Base-by-base conservation (phyloP, 1,140 invertebrate genomes). In the Bombus cullumanus region DNA sequence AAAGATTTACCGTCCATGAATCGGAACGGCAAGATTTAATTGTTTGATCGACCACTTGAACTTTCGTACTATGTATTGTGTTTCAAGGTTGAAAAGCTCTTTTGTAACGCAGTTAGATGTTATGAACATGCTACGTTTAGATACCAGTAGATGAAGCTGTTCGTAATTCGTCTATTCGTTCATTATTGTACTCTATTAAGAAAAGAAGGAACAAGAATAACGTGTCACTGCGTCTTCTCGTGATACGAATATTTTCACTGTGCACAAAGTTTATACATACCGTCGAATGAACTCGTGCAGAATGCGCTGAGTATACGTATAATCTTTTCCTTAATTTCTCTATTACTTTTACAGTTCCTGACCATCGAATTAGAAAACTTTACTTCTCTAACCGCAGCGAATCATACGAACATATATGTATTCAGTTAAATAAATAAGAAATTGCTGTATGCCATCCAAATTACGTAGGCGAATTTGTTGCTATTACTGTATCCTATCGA, bases 161-260 rank as follows among this genome's bases (percentile, higher is more conserved):
- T 85, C 62, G 69, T 78, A 81, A 81, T 39, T 83, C 34, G 66
- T 64, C 68, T 81, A 71, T 79, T 66, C 75, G 76, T 85, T 84
- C 73, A 84, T 88, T 76, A 86, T 85, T 22, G 18, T 37, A 73
- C 12, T 8, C 68, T 43, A 28, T 86, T 39, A n/a, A 66, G 74
- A 41, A 37, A 15, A 57, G 2, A 5, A 66, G 31, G 12, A 18
- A 10, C n/a, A 41, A 69, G 13, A 76, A 43, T 68, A n/a, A 25
- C 10, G 28, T 0, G 59, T 5, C 47, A 0, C 9, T 28, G 28
- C 9, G 28, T 28, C 57, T 12, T 18, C 15, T 34, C 0, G 1
- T 2, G 13, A 34, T 8, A 64, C 2, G 13, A 31, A 64, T 66
- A 66, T 66, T 34, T 66, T 66, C 31, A 66, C 15, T 18, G 15